Evolutionary conservation across 2,888 invertebrate genomes (phyloP), one percentile per base, ranked within the genome.

Genomic region (Hyposoter didymator): DNA sequence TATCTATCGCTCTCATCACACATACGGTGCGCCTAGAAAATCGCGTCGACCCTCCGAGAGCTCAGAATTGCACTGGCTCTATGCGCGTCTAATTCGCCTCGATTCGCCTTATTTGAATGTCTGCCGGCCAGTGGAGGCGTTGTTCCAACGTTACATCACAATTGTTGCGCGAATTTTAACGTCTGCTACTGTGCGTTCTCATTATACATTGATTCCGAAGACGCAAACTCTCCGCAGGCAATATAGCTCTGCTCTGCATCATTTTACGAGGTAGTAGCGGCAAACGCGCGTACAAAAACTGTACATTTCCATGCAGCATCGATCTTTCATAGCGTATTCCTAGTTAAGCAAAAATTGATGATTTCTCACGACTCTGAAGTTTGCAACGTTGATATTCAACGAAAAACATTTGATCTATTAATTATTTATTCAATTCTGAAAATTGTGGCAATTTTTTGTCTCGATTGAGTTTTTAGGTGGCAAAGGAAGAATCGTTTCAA

Each of bases 101-200:
- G 85, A 59, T 80, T 83, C 59, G 49, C 88, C 88, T 86, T 88
- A 88, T 88, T 88, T 86, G 87, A 87, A 76, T 84, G 39, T 82
- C 22, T 70, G 64, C 84, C 75, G 81, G 73, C 80, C 43, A 52
- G 85, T 64, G 86, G 87, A 88, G 87, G 87, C 87, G 87, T 87
- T 88, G 84, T 84, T 87, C 79, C 35, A 80, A 74, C 69, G 76
- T 88, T 88, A 84, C 88, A 84, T 88, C 85, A 88, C 74, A 39
- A 39, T 39, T 28, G 84, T 85, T 85, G 78, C 69, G 80, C 85
- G 64, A 81, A 80, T 80, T 83, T 83, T 69, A 69, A 82, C 75
- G 79, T 79, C 19, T 8, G 39, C 12, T 45, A 39, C 74, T 66
- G 47, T 67, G 67, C 43, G n/a, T 32, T 73, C 28, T 73, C 52